A percentile compares a stretch with the other conserved stretches of the same genome.
Conservation (phyloP, 1,140 invertebrate genomes). For the Adoxophyes honmai region DNA sequence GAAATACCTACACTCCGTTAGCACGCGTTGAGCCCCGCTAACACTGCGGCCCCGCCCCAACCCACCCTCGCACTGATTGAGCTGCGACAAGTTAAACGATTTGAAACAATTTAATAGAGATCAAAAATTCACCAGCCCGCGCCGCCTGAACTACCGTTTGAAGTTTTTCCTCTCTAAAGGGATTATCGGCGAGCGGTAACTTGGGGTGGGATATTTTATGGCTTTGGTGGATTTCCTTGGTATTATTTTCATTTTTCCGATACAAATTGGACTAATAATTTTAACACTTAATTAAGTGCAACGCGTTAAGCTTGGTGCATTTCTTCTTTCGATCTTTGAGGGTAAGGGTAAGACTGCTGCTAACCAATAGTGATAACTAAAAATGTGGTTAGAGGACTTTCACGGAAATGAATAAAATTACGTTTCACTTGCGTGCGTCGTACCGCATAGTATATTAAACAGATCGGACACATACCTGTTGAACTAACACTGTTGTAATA, state of each 20-base stretch:
- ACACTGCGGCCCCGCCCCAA: conserved; percentile 25
- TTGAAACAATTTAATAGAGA: conserved; percentile 78
- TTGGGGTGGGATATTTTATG: conserved; percentile 61
- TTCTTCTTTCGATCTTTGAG: neutral
- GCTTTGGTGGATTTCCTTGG: conserved; percentile 48
- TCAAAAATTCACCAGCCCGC: conserved; percentile 71
- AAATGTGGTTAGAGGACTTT: no score
- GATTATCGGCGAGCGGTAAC: conserved; percentile 66
- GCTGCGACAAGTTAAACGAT: conserved; percentile 77
- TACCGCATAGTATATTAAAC: no score
- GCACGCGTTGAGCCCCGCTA: neutral
- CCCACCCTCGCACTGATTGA: conserved; percentile 66
- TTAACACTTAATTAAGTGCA: conserved; percentile 16
- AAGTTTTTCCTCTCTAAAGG: conserved; percentile 75
- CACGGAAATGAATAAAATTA: no score
- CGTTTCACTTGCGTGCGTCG: no score
- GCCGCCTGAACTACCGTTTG: conserved; percentile 73
- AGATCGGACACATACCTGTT: neutral
- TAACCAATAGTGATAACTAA: no score
- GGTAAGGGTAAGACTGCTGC: no score
- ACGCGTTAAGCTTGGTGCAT: neutral
- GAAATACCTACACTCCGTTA: no score
- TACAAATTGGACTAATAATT: conserved; percentile 21
- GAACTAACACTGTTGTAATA: neutral
- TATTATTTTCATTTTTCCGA: conserved; percentile 29